Base-by-base conservation (phyloP, 2,113 vertebrate genomes). In the Alligator sinensis region DNA sequence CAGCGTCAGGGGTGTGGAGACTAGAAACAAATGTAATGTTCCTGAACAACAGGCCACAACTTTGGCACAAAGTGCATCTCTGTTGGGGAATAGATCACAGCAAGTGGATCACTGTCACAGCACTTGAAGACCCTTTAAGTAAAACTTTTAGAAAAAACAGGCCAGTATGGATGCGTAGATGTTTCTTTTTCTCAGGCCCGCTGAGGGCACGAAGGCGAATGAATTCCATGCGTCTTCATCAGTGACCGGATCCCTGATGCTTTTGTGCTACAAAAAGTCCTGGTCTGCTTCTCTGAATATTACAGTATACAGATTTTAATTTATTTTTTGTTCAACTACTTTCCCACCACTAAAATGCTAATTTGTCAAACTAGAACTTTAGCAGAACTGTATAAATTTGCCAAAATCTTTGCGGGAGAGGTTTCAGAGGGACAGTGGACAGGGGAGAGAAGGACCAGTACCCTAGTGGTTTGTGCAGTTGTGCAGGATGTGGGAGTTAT, bases 271-370 rank as follows among this genome's bases (percentile, higher is more conserved):
- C n/a, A 66, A 54, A 82, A 61, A 55, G 38, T 87, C 77, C 76
- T 93, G 79, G 74, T 79, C 54, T 94, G 87, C 55, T 92, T 89
- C 16, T 47, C 54, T 88, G 24, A 55, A 59, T 84, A 82, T 86
- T 9, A 18, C 63, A 13, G 2, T 66, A n/a, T 30, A 27, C 28
- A 30, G 47, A 47, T 9, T 47, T 47, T 68, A 8, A 17, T 68
- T 68, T 68, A 38, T 1, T 0, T 62, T 93, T 4, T 5, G 2
- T 61, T 22, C 1, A 10, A 80, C 17, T 4, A 0, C 63, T 89
- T 87, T 27, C 19, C 19, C 2, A 0, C 54, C 82, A 76, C 72
- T 84, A 90, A n/a, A 77, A 30, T 80, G 15, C 34, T 87, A 34
- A 55, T 88, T 34, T 81, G n/a, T 74, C 86, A 25, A 87, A 63